Base-by-base conservation (phyloP, 2,888 invertebrate genomes). In the Stenotaenia linearis region DNA sequence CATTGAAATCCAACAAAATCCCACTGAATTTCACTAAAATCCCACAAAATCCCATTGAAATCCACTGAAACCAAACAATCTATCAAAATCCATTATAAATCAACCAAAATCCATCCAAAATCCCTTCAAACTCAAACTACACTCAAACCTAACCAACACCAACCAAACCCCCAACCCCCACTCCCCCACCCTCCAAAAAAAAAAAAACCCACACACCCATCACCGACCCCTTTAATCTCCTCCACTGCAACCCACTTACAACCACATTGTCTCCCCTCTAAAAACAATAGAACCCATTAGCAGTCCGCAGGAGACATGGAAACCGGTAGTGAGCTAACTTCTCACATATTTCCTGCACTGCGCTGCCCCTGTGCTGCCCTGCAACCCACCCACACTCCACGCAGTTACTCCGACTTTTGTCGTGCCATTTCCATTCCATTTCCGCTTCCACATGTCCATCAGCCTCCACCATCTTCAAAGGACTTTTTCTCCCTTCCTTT, bases 341-440 rank as follows among this genome's bases (percentile, higher is more conserved):
- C 69, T 69, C 69, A 69, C 69, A 69, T 28, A 69, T 69, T 69
- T 69, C 69, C 69, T 69, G 69, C 23, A 69, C 23, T 69, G 69
- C 4, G 69, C 69, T 28, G n/a, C 25, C 23, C 69, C 69, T 9
- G 69, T 69, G n/a, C n/a, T n/a, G n/a, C n/a, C n/a, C n/a, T n/a
- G n/a, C n/a, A n/a, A n/a, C n/a, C n/a, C n/a, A n/a, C n/a, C n/a
- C n/a, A n/a, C n/a, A n/a, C n/a, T n/a, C n/a, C n/a, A n/a, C n/a
- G n/a, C n/a, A n/a, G n/a, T 69, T 25, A 28, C 25, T 10, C 10
- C 15, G 69, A 69, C 69, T 69, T 69, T 69, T 69, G 69, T 69
- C 69, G n/a, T 69, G 69, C 69, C 69, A 69, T 69, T 69, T 69
- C 69, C 69, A 69, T 69, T 69, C 69, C 69, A 69, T 69, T 69